Evolutionary conservation across 2,888 invertebrate genomes (phyloP), one percentile per base, ranked within the genome.

Genomic region (Bombylius discolor): DNA sequence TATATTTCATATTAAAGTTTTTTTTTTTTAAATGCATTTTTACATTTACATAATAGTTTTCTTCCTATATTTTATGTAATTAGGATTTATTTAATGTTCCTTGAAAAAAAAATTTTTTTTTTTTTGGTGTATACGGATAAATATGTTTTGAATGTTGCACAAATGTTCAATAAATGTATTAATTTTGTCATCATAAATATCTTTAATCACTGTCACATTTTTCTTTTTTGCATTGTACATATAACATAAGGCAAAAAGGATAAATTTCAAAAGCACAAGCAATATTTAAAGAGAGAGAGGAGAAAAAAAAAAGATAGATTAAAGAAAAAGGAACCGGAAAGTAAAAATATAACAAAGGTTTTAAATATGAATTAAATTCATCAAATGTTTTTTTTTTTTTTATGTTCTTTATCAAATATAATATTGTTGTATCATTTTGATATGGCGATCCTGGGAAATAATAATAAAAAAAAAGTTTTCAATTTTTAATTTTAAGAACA

Each of bases 101-200:
- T 36, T 36, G 6, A 9, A 36, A 36, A 9, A 36, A 36, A 8
- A 36, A 36, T 39, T 39, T 39, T 39, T 39, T 39, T 39, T 39
- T 39, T 39, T 39, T 39, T 39, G 34, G 5, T 34, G 34, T 39
- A 9, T 42, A 23, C 11, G 7, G 39, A 11, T 11, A 11, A 11
- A 42, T 11, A 11, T 42, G 1, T 42, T 42, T 42, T 11, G 11
- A 11, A 11, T 42, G 8, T 11, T 42, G 11, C 39, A 42, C 8
- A 42, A 42, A 42, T 42, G 39, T 55, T 55, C 55, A 55, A 55
- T 55, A 51, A 55, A 55, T 47, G 23, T 23, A 55, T 55, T 50
- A 55, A 55, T 55, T 36, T 36, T 55, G 55, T 55, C 55, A 50
- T 50, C 55, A 51, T 55, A 55, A 55, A 55, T 50, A 55, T 55